Percentiles rank a stretch among this genome's conserved stretches.
phyloP scores from a whole-genome alignment of 2,888 invertebrate genomes.

The Entomobrya multifasciata region DNA sequence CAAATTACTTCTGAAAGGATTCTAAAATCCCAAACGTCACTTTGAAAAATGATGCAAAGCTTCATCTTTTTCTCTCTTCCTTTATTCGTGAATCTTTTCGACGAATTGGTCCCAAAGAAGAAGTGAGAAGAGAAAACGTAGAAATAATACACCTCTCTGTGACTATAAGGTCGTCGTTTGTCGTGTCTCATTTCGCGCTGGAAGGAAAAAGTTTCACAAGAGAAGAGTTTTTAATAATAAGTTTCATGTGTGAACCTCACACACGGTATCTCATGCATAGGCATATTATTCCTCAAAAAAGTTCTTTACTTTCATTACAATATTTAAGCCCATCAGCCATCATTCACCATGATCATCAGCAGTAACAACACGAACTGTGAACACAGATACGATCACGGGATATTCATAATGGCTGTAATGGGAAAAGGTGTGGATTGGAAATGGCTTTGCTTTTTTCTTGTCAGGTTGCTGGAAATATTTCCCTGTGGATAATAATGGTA shows the following conservation, averaged over 20 bases:
- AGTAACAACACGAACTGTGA: constrained; percentile 39
- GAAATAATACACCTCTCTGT: constrained; percentile 19
- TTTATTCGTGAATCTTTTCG: constrained; percentile 23
- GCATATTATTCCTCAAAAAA: constrained; percentile 32
- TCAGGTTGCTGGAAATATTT: constrained; percentile 59
- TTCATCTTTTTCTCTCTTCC: not conserved
- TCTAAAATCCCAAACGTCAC: constrained; percentile 77
- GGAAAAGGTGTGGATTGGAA: constrained; percentile 72
- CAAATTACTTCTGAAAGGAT: constrained; percentile 78
- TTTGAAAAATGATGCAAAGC: constrained; percentile 78
- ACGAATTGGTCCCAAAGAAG: constrained; percentile 43
- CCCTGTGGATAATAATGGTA: constrained; percentile 66
- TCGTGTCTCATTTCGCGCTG: constrained; percentile 60
- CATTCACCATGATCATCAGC: constrained; percentile 67
- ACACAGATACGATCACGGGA: constrained; percentile 26
- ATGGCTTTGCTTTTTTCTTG: constrained; percentile 56
- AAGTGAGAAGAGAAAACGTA: no score
- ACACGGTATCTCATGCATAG: not conserved
- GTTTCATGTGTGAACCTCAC: not conserved
- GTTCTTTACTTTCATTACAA: not conserved
- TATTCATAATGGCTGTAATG: constrained; percentile 51
- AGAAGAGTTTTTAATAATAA: constrained; percentile 35
- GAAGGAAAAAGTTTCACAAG: constrained; percentile 14
- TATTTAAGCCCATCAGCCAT: constrained; percentile 55
- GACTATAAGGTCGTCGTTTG: not conserved